phyloP scores from a whole-genome alignment of 2,797 vertebrate species.

The Squalus acanthias region DNA sequence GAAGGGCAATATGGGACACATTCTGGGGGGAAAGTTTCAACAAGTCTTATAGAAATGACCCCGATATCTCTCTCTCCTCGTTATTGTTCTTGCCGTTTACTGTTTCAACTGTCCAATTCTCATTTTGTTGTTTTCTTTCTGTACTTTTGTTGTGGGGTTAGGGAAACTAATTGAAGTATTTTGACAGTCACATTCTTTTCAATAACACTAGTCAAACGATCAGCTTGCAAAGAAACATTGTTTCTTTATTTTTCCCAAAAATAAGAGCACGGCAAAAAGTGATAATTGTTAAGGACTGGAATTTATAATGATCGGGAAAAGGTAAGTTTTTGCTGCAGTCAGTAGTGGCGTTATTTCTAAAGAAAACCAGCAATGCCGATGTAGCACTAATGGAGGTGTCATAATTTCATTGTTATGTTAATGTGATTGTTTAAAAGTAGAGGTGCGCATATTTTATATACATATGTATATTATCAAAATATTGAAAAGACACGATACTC shows the following conservation, averaged over 20 bases:
- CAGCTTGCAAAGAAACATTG: background rate
- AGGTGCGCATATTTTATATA: background rate
- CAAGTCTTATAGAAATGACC: too few relatives aligned
- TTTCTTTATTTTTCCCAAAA: background rate
- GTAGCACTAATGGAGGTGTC: background rate
- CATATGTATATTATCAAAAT: background rate
- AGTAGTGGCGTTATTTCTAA: background rate
- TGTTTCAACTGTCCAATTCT: background rate
- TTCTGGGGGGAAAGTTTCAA: background rate
- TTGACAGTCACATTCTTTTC: background rate
- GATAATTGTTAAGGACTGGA: background rate
- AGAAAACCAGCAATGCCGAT: background rate
- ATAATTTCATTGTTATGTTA: background rate
- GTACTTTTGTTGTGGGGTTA: background rate
- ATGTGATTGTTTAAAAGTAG: background rate
- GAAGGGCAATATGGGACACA: background rate
- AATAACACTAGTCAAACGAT: background rate
- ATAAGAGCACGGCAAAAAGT: background rate
- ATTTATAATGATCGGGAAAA: background rate
- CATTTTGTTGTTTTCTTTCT: background rate
- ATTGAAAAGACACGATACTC: background rate
- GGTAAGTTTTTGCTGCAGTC: background rate
- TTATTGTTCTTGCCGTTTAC: background rate
- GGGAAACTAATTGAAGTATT: background rate
- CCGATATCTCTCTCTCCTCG: background rate